Conservation (phyloP, 2,113 vertebrate species). For the Dasyurus viverrinus region DNA sequence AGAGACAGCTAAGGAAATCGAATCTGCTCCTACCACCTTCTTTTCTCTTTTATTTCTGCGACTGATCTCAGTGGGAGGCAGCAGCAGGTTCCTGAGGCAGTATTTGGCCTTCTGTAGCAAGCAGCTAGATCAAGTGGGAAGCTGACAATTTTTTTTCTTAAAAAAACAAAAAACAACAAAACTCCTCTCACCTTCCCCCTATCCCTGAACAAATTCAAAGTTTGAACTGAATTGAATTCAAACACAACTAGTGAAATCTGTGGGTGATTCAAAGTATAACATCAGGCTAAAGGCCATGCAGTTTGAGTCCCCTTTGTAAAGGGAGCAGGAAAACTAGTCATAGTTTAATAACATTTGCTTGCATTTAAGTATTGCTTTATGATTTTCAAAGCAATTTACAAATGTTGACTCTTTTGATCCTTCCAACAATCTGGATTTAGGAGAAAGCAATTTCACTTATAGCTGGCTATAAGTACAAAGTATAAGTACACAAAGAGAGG, state of each 20-base stretch:
- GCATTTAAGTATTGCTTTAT: not conserved
- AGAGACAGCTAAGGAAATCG: not conserved
- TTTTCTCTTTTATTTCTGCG: slow-evolving; percentile 16
- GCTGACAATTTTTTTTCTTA: slow-evolving; percentile 72
- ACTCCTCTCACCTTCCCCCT: slow-evolving; percentile 4
- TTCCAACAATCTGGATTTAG: not conserved
- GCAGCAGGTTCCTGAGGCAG: slow-evolving; percentile 62
- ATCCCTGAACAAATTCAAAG: slow-evolving; percentile 14
- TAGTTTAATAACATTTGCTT: not conserved
- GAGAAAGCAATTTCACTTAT: not conserved
- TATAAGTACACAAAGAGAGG: not conserved
- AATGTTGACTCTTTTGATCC: not conserved
- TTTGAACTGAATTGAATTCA: slow-evolving; percentile 4
- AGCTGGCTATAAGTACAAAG: too few species aligned
- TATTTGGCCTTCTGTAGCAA: slow-evolving; percentile 41
- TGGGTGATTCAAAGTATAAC: not conserved
- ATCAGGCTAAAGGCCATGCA: not conserved
- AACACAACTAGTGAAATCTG: not conserved
- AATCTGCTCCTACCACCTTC: not conserved
- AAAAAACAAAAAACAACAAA: not conserved
- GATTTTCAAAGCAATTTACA: slow-evolving; percentile 55
- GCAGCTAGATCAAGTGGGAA: slow-evolving; percentile 72
- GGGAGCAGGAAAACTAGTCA: not conserved
- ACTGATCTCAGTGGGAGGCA: slow-evolving; percentile 49
- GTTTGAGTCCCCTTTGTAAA: slow-evolving; percentile 1